Evolutionary conservation across 2,888 invertebrate species (phyloP).

Genomic region (Phrixothrix hirtus): DNA sequence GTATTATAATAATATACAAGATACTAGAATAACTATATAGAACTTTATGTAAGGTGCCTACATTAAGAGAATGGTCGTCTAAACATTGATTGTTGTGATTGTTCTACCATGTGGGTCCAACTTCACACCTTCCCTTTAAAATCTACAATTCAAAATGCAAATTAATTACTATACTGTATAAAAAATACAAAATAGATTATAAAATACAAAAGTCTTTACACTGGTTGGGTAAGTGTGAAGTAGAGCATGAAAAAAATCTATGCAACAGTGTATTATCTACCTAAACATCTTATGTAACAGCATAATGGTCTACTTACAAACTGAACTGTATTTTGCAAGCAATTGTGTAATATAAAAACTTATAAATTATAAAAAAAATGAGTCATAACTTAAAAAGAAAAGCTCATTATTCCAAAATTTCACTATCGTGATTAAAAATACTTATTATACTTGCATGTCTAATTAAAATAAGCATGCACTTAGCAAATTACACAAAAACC

Average conservation of each 20-base stretch:
- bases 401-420: background rate
- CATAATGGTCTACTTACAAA: slow-evolving; percentile 38
- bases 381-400: slow-evolving; percentile 35
- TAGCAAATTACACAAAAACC: slow-evolving; percentile 24
- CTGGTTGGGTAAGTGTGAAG: slow-evolving; percentile 25
- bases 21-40: slow-evolving; percentile 36
- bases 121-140: slow-evolving; percentile 24
- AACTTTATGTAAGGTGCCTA: slow-evolving; percentile 35
- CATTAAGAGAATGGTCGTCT: slow-evolving; percentile 37
- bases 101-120: slow-evolving; percentile 32
- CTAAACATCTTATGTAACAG: slow-evolving; percentile 30
- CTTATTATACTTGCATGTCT: slow-evolving; percentile 40
- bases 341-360: slow-evolving; percentile 15
- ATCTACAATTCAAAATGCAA: slow-evolving; percentile 32
- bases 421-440: slow-evolving; percentile 20
- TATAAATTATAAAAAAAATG: slow-evolving; percentile 14
- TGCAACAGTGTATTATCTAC: slow-evolving; percentile 27
- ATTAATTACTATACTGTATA: slow-evolving; percentile 36
- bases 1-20: slow-evolving; percentile 43
- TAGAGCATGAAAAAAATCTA: slow-evolving; percentile 18
- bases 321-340: slow-evolving; percentile 25
- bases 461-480: slow-evolving; percentile 25
- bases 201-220: slow-evolving; percentile 32
- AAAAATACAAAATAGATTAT: slow-evolving; percentile 39
- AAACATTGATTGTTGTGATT: slow-evolving; percentile 43